Evolutionary conservation across 2,888 invertebrate genomes (phyloP).

Genomic region (Amitus sp.): DNA sequence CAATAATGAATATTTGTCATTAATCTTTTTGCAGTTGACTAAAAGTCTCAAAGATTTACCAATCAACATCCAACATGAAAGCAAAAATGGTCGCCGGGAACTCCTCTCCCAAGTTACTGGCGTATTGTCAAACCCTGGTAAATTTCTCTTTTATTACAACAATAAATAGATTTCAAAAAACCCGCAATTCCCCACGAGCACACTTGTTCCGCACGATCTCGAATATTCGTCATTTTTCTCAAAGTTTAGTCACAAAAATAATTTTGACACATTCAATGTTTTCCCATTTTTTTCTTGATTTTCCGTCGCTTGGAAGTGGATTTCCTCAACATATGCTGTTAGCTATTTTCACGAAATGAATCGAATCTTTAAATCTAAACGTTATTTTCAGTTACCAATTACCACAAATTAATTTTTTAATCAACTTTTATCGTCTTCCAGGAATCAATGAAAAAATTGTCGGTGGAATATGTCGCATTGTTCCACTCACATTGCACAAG

Average conservation of each 20-base stretch:
- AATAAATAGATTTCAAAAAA: too few species aligned
- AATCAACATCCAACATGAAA: slow-evolving; percentile 77
- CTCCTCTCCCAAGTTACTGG: slow-evolving; percentile 75
- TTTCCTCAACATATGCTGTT: background rate
- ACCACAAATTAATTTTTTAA: too few species aligned
- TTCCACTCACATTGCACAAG: slow-evolving; percentile 80
- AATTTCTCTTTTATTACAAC: too few species aligned
- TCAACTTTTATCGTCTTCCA: slow-evolving; percentile 60
- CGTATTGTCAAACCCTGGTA: slow-evolving; percentile 81
- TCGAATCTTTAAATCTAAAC: too few species aligned
- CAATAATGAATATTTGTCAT: slow-evolving; percentile 28
- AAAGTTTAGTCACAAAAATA: too few species aligned
- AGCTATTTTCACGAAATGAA: background rate
- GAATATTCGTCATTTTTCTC: too few species aligned
- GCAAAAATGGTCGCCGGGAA: slow-evolving; percentile 75
- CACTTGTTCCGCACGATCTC: background rate
- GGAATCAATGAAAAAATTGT: slow-evolving; percentile 83
- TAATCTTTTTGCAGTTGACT: slow-evolving; percentile 68
- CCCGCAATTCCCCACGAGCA: too few species aligned
- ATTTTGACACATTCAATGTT: too few species aligned
- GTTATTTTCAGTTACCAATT: too few species aligned
- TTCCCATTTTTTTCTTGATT: background rate
- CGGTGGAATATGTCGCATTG: slow-evolving; percentile 80
- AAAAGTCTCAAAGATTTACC: slow-evolving; percentile 80
- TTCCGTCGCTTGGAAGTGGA: too few species aligned